Conservation (phyloP, 2,797 vertebrate species). For the Rhabdophis nuchalis region DNA sequence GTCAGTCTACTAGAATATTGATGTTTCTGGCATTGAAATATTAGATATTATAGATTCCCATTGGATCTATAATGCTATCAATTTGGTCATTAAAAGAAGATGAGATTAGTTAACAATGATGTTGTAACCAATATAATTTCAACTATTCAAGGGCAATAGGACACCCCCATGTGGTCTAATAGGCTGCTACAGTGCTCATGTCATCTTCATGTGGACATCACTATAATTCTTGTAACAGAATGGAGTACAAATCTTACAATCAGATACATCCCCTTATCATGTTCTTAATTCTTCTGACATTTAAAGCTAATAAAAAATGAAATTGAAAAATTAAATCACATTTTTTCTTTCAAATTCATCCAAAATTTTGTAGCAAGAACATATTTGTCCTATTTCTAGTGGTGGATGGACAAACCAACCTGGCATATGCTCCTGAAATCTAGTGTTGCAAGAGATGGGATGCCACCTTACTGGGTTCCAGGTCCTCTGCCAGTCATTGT, state of each 20-base stretch:
- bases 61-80: neutral
- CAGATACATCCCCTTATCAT: neutral
- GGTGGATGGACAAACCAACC: neutral
- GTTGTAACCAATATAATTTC: neutral
- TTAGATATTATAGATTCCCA: neutral
- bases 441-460: neutral
- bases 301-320: neutral
- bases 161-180: neutral
- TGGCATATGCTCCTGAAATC: neutral
- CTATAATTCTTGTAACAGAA: neutral
- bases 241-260: neutral
- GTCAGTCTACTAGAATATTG: neutral
- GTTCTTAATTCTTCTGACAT: neutral
- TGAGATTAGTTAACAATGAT: neutral
- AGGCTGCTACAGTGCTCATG: neutral
- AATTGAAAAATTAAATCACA: neutral
- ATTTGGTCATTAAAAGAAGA: neutral
- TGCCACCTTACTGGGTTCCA: neutral
- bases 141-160: neutral
- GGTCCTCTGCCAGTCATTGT: neutral
- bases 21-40: neutral
- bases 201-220: neutral
- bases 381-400: neutral
- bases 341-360: neutral
- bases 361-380: neutral